Percentiles rank a stretch among this genome's conserved stretches.
These are phyloP conservation scores for Potamarius usumacintae DNA, from an alignment of 2,113 vertebrate genomes.

Conservation along the genomic window DNA sequence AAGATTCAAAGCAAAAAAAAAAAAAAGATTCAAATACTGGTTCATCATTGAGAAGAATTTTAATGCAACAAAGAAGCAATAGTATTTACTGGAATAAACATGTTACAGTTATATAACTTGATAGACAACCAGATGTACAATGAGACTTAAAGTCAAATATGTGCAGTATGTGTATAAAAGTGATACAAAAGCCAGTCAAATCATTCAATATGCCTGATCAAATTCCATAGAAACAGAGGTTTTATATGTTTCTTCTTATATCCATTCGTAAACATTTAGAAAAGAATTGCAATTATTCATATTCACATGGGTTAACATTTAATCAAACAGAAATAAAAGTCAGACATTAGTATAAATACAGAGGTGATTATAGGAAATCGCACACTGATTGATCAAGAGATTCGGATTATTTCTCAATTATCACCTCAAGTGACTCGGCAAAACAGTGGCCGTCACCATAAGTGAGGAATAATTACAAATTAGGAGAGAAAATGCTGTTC, in stretches of 20 bases:
- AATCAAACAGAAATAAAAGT: neutral
- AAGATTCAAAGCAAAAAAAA: neutral
- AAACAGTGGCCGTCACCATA: no score
- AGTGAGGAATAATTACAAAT: no score
- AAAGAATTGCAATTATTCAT: neutral
- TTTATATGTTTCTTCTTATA: neutral
- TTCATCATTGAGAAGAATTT: no score
- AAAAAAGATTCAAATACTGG: neutral
- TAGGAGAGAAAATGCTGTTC: no score
- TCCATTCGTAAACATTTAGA: neutral
- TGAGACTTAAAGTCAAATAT: neutral
- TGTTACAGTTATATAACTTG: neutral
- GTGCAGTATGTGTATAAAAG: neutral
- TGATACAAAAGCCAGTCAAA: neutral
- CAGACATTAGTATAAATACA: no score
- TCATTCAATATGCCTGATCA: neutral
- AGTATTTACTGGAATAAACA: neutral
- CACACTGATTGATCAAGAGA: no score
- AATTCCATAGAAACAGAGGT: neutral
- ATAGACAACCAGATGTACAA: neutral
- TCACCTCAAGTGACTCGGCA: no score
- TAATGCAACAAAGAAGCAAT: no score
- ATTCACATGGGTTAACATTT: neutral
- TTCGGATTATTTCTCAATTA: no score
- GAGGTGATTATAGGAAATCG: no score